phyloP scores from a whole-genome alignment of 1,140 invertebrate genomes.

The Drosophila novamexicana region DNA sequence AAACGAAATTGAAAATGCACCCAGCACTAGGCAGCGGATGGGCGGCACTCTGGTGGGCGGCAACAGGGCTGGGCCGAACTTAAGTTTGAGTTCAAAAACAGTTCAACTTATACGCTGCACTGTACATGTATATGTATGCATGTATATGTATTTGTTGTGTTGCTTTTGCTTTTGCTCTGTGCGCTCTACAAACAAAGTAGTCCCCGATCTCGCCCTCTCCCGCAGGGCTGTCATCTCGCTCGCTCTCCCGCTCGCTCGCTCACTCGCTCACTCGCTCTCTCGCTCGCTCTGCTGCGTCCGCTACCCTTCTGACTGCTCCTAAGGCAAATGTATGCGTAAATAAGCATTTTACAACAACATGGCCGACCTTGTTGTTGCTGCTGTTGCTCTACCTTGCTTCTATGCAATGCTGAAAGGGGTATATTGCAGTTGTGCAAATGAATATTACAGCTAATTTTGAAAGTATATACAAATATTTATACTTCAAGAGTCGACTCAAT shows the following conservation, averaged over 20 bases:
- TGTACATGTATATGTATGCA: neutral
- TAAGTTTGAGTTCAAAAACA: constrained; percentile 53
- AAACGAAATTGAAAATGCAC: constrained; percentile 59
- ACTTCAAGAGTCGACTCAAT: neutral
- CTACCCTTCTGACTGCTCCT: constrained; percentile 7
- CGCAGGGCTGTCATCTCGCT: constrained; percentile 31
- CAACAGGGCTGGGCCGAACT: constrained; percentile 2
- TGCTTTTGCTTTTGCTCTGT: constrained; percentile 44
- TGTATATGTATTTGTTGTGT: constrained; percentile 7
- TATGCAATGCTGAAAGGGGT: constrained; percentile 22
- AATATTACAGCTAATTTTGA: neutral
- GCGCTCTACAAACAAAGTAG: constrained; percentile 67
- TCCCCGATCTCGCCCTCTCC: constrained; percentile 25
- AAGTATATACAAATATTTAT: neutral
- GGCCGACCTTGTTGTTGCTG: constrained; percentile 58
- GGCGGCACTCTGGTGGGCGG: neutral
- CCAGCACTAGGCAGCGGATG: constrained; percentile 28
- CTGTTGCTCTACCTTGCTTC: constrained; percentile 34
- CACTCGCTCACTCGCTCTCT: neutral
- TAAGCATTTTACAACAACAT: constrained; percentile 72
- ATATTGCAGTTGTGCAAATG: neutral
- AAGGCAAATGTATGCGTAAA: constrained; percentile 76
- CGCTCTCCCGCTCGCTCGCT: constrained; percentile 1
- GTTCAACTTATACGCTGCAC: constrained; percentile 13
- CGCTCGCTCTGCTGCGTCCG: neutral